These are phyloP conservation scores for Parotocinclus haroldoi DNA, from an alignment of 2,797 vertebrate genomes.

Conservation along the genomic window DNA sequence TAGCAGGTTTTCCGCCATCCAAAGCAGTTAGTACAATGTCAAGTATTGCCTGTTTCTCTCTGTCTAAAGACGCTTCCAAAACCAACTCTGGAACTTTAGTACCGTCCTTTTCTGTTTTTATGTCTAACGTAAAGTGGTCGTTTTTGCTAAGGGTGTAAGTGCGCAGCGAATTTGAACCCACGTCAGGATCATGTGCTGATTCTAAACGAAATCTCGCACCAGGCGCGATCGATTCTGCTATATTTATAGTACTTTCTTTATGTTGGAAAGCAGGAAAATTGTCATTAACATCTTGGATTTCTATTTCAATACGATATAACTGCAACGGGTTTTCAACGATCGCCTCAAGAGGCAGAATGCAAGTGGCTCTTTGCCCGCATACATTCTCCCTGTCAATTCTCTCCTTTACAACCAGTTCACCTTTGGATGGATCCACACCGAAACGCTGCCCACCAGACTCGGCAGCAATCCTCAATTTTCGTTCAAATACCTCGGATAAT, in stretches of 20 bases:
- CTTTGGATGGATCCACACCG: conserved; percentile 71
- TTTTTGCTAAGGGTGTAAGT: conserved; percentile 63
- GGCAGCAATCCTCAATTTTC: conserved; percentile 73
- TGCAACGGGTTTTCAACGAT: conserved; percentile 71
- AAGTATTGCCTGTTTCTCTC: conserved; percentile 13
- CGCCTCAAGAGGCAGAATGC: conserved; percentile 70
- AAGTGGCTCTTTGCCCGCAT: conserved; percentile 71
- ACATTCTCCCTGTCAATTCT: conserved; percentile 78
- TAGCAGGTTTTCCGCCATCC: too few relatives aligned
- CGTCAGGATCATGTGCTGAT: conserved; percentile 73
- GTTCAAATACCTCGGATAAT: conserved; percentile 70
- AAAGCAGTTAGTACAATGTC: too few relatives aligned
- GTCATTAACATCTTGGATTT: conserved; percentile 72
- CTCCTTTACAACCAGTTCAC: conserved; percentile 74
- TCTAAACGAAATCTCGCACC: conserved; percentile 72
- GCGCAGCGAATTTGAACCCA: conserved; percentile 71
- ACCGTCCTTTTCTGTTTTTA: conserved; percentile 70
- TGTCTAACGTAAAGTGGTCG: conserved; percentile 67
- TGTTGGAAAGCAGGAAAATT: conserved; percentile 58
- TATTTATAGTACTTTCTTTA: conserved; percentile 25
- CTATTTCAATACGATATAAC: conserved; percentile 66
- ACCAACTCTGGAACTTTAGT: conserved; percentile 75
- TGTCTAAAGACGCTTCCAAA: conserved; percentile 59
- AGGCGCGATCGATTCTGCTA: conserved; percentile 54
- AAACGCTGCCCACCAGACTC: conserved; percentile 78